Percentiles rank a stretch among this genome's conserved stretches.
Evolutionary conservation across 1,140 invertebrate genomes (phyloP).

Genomic region (Scaptomyza montana): DNA sequence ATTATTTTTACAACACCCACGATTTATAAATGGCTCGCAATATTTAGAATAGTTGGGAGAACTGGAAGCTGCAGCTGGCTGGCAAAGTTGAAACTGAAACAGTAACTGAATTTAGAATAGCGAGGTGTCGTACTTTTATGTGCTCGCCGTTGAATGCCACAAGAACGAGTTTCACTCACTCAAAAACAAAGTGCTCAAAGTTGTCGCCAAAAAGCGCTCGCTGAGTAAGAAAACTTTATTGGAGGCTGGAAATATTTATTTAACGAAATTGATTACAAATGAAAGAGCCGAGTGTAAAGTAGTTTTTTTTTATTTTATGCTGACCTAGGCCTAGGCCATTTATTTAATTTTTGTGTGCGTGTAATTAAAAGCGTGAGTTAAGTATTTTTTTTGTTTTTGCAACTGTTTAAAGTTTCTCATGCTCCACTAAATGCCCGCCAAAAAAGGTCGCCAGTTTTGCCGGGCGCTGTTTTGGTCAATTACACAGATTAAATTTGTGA

Average conservation of each 20-base stretch:
- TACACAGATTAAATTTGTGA: conserved; percentile 41
- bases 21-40: conserved; percentile 44
- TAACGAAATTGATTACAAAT: conserved; percentile 70
- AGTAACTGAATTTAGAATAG: conserved; percentile 78
- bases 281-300: conserved; percentile 13
- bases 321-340: conserved; percentile 75
- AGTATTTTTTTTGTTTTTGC: conserved; percentile 1
- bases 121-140: conserved; percentile 73
- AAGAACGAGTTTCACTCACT: conserved; percentile 72
- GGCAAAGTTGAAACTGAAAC: conserved; percentile 56
- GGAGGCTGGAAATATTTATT: conserved; percentile 17
- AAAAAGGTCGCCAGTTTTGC: conserved; percentile 67
- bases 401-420: conserved; percentile 59
- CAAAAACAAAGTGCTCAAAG: no score
- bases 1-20: conserved; percentile 31
- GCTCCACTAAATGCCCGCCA: conserved; percentile 76
- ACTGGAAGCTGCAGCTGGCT: conserved; percentile 17
- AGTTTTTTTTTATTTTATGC: conserved; percentile 1
- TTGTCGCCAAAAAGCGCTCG: conserved; percentile 3
- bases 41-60: neutral
- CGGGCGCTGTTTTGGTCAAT: conserved; percentile 35
- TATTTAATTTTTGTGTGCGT: conserved; percentile 8
- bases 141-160: conserved; percentile 78
- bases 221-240: neutral
- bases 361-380: conserved; percentile 71